Evolutionary conservation across 2,888 invertebrate genomes (phyloP), one percentile per base, ranked within the genome.

Genomic region (Pinctada fucata): DNA sequence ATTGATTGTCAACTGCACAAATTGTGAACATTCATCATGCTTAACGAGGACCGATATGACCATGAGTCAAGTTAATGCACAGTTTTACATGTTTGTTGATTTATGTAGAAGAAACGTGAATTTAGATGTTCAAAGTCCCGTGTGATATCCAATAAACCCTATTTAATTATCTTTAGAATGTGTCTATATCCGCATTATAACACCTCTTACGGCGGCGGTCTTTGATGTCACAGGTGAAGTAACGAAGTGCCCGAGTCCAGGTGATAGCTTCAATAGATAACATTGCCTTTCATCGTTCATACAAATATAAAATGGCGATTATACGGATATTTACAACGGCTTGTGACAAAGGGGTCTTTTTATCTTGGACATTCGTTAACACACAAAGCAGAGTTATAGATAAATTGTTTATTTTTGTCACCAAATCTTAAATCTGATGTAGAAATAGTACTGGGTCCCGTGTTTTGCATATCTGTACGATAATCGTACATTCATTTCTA

Each of bases 181-280:
- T 68, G 68, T 68, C 68, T 68, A 68, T 68, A 68, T 68, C 68
- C 68, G 68, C 45, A 45, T 68, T 68, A 45, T 68, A 68, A 68
- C 68, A 68, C 68, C 68, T 68, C 68, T 68, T 31, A 47, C 68
- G 68, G 68, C 68, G 68, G 68, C 47, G 10, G 31, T 3, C 68
- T 68, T 68, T 68, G 68, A 68, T 45, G 68, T 68, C 68, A 68
- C 68, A 68, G 68, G 68, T 68, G 68, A 68, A 68, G 45, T 45
- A 68, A 68, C 31, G 16, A 31, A n/a, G 68, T 47, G 45, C 68
- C 68, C 47, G 68, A n/a, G 68, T 31, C 47, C 68, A 68, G 68
- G 68, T 68, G 68, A 68, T 68, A 68, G 10, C 45, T 45, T 45
- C 47, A 31, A 68, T 8, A 68, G 68, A 68, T 68, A 68, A 47